Evolutionary conservation across 2,113 vertebrate species (phyloP).

Genomic region (Amphiprion ocellaris): DNA sequence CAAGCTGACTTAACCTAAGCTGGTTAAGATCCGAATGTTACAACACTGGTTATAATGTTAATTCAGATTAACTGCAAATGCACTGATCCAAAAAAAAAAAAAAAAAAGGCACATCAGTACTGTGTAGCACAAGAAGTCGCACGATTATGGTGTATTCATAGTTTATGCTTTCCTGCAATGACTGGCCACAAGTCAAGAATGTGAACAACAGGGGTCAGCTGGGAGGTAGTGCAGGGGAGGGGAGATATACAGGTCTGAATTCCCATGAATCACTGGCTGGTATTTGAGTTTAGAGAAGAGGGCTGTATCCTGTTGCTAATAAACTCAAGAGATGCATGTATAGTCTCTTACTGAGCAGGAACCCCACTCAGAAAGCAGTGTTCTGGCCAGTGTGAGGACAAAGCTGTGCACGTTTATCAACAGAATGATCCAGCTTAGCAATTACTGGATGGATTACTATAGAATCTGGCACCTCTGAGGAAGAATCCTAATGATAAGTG

Average conservation of each 20-base stretch:
- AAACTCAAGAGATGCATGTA: neutral
- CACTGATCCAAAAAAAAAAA: constrained; percentile 36
- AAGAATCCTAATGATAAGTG: neutral
- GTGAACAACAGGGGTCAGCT: constrained; percentile 42
- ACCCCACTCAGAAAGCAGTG: neutral
- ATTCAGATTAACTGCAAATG: constrained; percentile 71
- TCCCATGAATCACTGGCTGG: constrained; percentile 59
- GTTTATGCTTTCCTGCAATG: constrained; percentile 63
- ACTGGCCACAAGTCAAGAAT: constrained; percentile 61
- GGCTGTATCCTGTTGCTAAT: constrained; percentile 39
- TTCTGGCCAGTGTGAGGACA: neutral
- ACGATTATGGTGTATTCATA: constrained; percentile 28
- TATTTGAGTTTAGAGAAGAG: constrained; percentile 45
- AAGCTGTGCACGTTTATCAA: neutral
- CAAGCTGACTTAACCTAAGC: constrained; percentile 71
- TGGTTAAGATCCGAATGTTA: constrained; percentile 62
- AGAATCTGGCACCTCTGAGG: neutral
- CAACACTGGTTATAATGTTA: constrained; percentile 51
- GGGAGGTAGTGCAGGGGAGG: constrained; percentile 2
- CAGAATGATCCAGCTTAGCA: neutral
- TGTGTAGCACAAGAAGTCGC: constrained; percentile 27
- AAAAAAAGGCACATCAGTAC: constrained; percentile 8
- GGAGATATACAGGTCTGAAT: constrained; percentile 30
- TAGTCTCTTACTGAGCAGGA: neutral
- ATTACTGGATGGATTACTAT: neutral